Evolutionary conservation across 2,888 invertebrate species (phyloP).

Genomic region (Temnothorax rugatulus): DNA sequence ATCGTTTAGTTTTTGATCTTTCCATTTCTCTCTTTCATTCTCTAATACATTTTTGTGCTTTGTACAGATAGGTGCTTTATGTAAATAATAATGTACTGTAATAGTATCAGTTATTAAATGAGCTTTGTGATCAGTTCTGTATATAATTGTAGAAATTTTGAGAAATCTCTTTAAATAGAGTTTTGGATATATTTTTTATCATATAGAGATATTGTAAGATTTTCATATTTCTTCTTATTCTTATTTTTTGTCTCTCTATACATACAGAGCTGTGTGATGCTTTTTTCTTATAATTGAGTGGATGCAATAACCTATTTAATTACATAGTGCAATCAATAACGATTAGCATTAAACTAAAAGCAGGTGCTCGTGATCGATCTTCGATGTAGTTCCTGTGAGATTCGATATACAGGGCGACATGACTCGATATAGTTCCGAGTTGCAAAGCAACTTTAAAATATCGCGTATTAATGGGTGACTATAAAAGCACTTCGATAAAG

Average conservation of each 20-base stretch:
- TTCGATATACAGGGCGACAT: constrained; percentile 4
- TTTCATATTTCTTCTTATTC: not conserved
- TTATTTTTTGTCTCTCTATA: not conserved
- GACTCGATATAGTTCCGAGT: constrained; percentile 4
- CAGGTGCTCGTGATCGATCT: constrained; percentile 72
- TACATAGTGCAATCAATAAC: constrained; percentile 23
- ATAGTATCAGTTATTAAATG: not conserved
- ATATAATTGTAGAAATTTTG: not conserved
- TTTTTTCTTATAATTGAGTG: constrained; percentile 9
- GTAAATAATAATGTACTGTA: not conserved
- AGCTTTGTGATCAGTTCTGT: not conserved
- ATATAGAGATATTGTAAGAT: not conserved
- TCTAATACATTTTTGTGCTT: not conserved
- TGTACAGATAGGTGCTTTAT: not conserved
- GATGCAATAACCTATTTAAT: constrained; percentile 3
- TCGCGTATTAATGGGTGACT: not conserved
- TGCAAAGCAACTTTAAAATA: not conserved
- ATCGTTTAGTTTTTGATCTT: not conserved
- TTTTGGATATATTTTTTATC: not conserved
- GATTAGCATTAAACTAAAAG: constrained; percentile 56
- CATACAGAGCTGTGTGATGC: not conserved
- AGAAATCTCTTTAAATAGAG: not conserved
- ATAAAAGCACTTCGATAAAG: not conserved
- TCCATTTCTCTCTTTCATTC: not conserved
- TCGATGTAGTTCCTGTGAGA: constrained; percentile 46